Evolutionary conservation across 2,888 invertebrate species (phyloP).

Genomic region (Sepioteuthis lessoniana): DNA sequence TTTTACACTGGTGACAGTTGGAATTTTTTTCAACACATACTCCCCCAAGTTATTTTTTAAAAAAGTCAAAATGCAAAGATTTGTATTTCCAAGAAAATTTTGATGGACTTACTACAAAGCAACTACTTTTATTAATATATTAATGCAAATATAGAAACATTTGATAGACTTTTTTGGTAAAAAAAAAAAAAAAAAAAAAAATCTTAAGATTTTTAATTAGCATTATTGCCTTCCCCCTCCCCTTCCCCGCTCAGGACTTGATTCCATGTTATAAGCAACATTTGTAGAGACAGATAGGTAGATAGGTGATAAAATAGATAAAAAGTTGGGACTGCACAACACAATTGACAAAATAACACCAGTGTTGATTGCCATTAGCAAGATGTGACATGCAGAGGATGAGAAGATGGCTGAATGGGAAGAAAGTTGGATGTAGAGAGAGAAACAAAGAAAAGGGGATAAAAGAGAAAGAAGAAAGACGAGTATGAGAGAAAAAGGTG

Average conservation of each 20-base stretch:
- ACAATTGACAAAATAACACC: not conserved
- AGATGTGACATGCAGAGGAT: not conserved
- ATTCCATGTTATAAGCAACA: not conserved
- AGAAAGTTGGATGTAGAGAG: not conserved
- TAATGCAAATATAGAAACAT: not conserved
- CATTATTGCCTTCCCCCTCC: not conserved
- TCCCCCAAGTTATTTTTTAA: not conserved
- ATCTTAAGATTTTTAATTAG: not conserved
- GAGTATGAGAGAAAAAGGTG: not conserved
- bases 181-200: not conserved
- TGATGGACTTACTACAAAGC: not conserved
- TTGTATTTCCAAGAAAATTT: not conserved
- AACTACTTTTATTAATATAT: slow-evolving; percentile 11
- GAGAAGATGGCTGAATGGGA: not conserved
- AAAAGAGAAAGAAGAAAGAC: not conserved
- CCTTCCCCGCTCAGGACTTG: not conserved
- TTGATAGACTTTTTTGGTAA: not conserved
- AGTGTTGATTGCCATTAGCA: slow-evolving; percentile 33
- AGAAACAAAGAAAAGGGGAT: not conserved
- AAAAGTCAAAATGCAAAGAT: not conserved
- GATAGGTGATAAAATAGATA: not conserved
- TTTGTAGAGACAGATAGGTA: not conserved
- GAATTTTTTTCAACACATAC: not conserved
- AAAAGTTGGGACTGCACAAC: not conserved
- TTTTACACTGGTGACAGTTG: not conserved